Evolutionary conservation across 2,113 vertebrate genomes (phyloP), one percentile per base, ranked within the genome.

Genomic region (Brachirus orientalis): DNA sequence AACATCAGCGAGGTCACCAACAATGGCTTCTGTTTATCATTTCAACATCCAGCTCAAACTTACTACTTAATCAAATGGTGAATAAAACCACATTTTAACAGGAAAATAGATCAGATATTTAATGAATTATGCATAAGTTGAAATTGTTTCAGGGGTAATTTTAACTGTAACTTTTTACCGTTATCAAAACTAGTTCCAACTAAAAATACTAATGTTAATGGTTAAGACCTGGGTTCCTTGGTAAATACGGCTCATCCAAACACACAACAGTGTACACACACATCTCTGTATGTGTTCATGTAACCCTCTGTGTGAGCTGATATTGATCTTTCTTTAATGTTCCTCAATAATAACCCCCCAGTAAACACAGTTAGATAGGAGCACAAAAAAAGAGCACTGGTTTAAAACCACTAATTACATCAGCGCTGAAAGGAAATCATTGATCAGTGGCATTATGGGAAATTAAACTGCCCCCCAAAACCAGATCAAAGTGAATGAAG

Each of bases 351-450:
- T 93, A 93, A 80, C 91, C 87, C 48, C 36, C 4, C 22, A 40
- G 35, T 65, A 50, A 92, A 93, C 14, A 79, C 87, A 66, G 80
- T 63, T 46, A 74, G 89, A 88, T 87, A 83, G 88, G 78, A 88
- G 91, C 80, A 28, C 90, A 89, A 82, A 88, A 88, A 6, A 36
- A 16, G 53, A 18, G 35, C 35, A 19, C 79, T 79, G 62, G 91
- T 92, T 90, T 94, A 92, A 93, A 95, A 87, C 90, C 90, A 92
- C 95, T 95, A 96, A 98, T 97, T 94, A 94, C 95, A 93, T 93
- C 93, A 79, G 87, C 65, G 89, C 93, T 95, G 95, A 96, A 95
- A 96, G 95, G 94, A 95, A 95, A 94, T 93, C 94, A 94, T 94
- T 94, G 95, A 97, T 92, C 95, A 95, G 87, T 33, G 54, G 95